These are phyloP conservation scores for Hylaea fasciaria DNA, from an alignment of 2,888 invertebrate species.

Conservation along the genomic window DNA sequence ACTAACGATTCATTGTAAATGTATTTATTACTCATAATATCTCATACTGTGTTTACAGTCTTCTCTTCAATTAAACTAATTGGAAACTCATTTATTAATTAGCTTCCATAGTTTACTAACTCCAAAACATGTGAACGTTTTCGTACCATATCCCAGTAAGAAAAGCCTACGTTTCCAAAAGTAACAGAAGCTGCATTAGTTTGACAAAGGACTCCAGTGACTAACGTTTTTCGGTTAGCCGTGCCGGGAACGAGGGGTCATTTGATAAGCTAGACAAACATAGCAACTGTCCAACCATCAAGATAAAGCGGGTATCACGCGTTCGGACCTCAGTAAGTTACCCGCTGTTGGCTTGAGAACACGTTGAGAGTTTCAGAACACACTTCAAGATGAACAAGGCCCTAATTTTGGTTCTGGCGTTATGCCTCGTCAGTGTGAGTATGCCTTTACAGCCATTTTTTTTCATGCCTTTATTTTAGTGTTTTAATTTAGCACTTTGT, in stretches of 20 bases:
- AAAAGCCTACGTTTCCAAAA: not conserved
- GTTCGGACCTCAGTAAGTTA: slow-evolving; percentile 48
- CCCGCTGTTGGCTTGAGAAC: slow-evolving; percentile 44
- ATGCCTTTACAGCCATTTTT: not conserved
- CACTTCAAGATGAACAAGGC: slow-evolving; percentile 66
- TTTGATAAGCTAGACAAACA: slow-evolving; percentile 55
- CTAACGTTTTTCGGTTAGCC: not conserved
- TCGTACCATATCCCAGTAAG: slow-evolving; percentile 13
- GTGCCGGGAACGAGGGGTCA: slow-evolving; percentile 53
- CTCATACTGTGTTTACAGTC: slow-evolving; percentile 14
- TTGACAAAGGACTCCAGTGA: slow-evolving; percentile 5
- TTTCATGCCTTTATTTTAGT: no score
- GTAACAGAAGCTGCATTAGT: not conserved
- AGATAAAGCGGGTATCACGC: slow-evolving; percentile 50
- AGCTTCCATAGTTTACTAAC: slow-evolving; percentile 30
- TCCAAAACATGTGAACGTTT: slow-evolving; percentile 3
- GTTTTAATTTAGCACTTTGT: no score
- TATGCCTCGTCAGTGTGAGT: slow-evolving; percentile 71
- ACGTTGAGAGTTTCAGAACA: slow-evolving; percentile 39
- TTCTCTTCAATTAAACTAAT: slow-evolving; percentile 36
- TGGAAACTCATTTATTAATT: slow-evolving; percentile 58
- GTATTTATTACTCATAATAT: not conserved
- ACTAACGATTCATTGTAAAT: not conserved
- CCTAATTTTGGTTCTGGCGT: slow-evolving; percentile 62
- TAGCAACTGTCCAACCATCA: slow-evolving; percentile 31